phyloP scores from a whole-genome alignment of 2,113 vertebrate genomes.

The Menura novaehollandiae region DNA sequence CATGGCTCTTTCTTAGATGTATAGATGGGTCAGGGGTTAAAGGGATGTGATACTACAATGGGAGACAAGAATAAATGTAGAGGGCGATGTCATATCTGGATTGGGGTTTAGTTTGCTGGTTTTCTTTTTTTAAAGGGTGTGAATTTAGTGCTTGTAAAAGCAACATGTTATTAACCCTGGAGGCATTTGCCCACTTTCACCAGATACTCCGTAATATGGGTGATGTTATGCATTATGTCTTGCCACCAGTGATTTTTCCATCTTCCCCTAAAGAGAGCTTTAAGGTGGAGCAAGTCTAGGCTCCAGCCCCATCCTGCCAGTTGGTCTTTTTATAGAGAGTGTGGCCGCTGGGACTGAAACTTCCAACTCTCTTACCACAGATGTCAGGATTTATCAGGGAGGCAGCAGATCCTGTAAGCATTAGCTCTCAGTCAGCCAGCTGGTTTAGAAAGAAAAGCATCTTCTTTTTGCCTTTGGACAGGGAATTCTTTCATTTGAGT shows the following conservation, averaged over 20 bases:
- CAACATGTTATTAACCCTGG: not conserved
- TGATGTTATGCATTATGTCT: not conserved
- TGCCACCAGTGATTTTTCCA: not conserved
- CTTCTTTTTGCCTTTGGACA: not conserved
- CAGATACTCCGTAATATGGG: not conserved
- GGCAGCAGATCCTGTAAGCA: not conserved
- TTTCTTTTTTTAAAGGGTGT: not conserved
- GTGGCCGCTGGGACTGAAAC: not conserved
- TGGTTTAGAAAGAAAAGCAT: not conserved
- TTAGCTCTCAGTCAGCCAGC: not conserved
- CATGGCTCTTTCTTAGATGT: not conserved
- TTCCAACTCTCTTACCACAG: not conserved
- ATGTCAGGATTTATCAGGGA: not conserved
- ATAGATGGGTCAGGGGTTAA: not conserved
- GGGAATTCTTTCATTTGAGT: not conserved
- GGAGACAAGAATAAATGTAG: not conserved
- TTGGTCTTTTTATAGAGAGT: not conserved
- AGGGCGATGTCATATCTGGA: not conserved
- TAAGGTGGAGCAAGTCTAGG: not conserved
- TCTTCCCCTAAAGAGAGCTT: not conserved
- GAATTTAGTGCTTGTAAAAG: constrained; percentile 13
- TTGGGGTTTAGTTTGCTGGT: not conserved
- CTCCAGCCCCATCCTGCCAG: not conserved
- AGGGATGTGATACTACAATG: not conserved
- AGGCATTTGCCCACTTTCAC: not conserved